A percentile compares a stretch with the other conserved stretches of the same genome.
Conservation (phyloP, 2,888 invertebrate species). For the Hermaeophaga mercurialis region DNA sequence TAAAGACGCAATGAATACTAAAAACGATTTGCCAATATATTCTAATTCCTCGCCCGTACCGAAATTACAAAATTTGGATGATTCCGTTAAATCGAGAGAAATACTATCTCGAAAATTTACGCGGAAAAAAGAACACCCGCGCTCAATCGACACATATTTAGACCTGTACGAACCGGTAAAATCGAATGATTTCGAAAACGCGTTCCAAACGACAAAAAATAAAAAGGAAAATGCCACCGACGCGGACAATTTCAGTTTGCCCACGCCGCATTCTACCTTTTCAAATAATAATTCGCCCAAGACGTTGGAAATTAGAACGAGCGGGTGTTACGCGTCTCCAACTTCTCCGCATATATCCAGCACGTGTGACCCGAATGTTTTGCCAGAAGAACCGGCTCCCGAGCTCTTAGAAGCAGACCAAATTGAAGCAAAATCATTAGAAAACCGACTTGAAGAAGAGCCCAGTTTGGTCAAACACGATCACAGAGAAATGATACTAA, state of each 20-base stretch:
- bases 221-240: neutral
- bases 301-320: conserved; percentile 4
- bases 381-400: neutral
- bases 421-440: neutral
- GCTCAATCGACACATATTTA: too few relatives aligned
- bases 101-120: conserved; percentile 14
- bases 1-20: conserved; percentile 5
- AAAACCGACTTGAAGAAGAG: neutral
- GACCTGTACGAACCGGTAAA: too few relatives aligned
- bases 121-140: conserved; percentile 8
- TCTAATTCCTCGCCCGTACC: neutral
- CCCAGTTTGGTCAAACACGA: too few relatives aligned
- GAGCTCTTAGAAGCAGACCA: neutral
- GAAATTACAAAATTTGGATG: conserved; percentile 3
- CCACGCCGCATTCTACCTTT: conserved; percentile 7
- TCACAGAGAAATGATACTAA: too few relatives aligned
- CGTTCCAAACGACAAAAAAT: too few relatives aligned
- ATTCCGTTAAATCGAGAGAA: conserved; percentile 16
- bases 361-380: conserved; percentile 11
- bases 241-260: neutral
- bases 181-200: too few relatives aligned
- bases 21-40: neutral
- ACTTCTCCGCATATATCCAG: conserved; percentile 28
- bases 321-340: conserved; percentile 12
- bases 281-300: conserved; percentile 2